A percentile compares a stretch with the other conserved stretches of the same genome.
phyloP scores from a whole-genome alignment of 1,140 invertebrate species.

The Drosophila truncata region DNA sequence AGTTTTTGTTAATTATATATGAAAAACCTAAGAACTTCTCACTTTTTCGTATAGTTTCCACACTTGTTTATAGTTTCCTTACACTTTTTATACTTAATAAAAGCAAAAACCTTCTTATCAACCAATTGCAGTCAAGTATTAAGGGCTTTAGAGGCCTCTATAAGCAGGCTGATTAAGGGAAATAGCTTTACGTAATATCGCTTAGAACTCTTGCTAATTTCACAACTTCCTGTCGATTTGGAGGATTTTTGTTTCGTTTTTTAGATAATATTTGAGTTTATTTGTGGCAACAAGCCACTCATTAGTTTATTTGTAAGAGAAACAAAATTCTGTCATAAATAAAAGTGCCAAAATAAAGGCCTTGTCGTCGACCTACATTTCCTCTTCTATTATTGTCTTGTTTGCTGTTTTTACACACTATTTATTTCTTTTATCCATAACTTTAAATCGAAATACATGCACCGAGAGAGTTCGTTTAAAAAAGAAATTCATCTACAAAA shows the following conservation, averaged over 20 bases:
- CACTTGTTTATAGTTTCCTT: background rate
- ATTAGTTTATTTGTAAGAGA: constrained; percentile 1
- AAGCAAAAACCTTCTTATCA: background rate
- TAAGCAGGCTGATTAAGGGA: constrained; percentile 1
- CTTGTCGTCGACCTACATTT: background rate
- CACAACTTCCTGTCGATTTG: constrained; percentile 2
- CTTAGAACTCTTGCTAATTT: constrained; percentile 4
- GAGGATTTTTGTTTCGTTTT: background rate
- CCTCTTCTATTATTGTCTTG: background rate
- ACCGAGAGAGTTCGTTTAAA: background rate
- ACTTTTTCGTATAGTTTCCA: background rate
- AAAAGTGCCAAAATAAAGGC: background rate
- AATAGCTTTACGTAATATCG: background rate
- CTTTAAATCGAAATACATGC: constrained; percentile 1
- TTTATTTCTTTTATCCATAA: constrained; percentile 6
- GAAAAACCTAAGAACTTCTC: too few relatives aligned
- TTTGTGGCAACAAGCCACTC: background rate
- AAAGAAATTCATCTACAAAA: constrained; percentile 14
- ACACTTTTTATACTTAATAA: background rate
- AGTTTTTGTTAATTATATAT: background rate
- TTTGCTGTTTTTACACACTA: background rate
- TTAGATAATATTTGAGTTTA: background rate
- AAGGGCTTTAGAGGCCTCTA: background rate
- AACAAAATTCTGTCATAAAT: background rate
- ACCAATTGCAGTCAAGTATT: background rate